Conservation (phyloP, 2,888 invertebrate species). For the Luperina nickerlii region DNA sequence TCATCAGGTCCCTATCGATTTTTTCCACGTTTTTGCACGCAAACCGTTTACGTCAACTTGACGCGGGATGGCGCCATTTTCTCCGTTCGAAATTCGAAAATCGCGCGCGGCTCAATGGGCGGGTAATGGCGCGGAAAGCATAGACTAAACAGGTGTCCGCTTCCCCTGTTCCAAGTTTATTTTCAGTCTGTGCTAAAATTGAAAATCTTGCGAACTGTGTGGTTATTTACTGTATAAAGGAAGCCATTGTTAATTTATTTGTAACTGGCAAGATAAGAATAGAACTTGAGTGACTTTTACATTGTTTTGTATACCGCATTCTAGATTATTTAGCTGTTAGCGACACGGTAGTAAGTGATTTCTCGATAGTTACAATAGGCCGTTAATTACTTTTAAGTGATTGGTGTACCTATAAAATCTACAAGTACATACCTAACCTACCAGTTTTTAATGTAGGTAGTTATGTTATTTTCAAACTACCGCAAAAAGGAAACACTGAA, state of each 20-base stretch:
- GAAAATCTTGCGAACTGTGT: constrained; percentile 59
- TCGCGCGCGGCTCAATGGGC: constrained; percentile 82
- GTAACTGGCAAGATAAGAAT: constrained; percentile 43
- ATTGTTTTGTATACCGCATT: constrained; percentile 24
- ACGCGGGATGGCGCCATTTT: constrained; percentile 78
- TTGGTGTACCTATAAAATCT: neutral
- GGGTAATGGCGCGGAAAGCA: constrained; percentile 86
- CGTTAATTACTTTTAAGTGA: constrained; percentile 9
- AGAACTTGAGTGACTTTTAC: constrained; percentile 43
- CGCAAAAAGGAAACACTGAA: neutral
- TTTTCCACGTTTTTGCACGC: constrained; percentile 69
- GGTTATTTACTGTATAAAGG: constrained; percentile 52
- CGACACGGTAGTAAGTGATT: neutral
- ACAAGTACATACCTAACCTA: neutral
- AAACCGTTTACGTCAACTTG: constrained; percentile 79
- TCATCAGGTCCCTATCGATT: constrained; percentile 63
- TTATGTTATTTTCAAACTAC: neutral
- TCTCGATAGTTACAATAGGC: neutral
- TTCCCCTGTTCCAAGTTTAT: constrained; percentile 65
- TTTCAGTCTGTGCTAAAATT: constrained; percentile 64
- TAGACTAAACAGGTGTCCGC: constrained; percentile 85
- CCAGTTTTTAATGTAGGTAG: neutral
- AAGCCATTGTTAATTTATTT: constrained; percentile 61
- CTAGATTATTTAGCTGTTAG: constrained; percentile 17
- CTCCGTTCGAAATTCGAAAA: constrained; percentile 84